Percentiles rank a stretch among this genome's conserved stretches.
These are phyloP conservation scores for Micromys minutus DNA, from an alignment of 2,113 vertebrate genomes.

Conservation along the genomic window DNA sequence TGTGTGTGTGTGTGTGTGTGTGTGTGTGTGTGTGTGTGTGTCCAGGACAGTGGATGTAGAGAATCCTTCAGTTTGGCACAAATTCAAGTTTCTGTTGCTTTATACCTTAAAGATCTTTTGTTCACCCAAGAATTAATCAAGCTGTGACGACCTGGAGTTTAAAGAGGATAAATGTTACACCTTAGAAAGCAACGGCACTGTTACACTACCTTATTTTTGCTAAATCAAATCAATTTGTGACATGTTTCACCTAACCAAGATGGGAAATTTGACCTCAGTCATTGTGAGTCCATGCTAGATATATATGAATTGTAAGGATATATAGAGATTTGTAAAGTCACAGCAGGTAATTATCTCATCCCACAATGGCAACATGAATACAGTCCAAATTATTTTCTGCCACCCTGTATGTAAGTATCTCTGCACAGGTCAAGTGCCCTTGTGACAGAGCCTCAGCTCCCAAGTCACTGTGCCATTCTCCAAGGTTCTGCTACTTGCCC, in stretches of 20 bases:
- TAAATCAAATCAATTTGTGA: slow-evolving; percentile 40
- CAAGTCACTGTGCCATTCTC: not conserved
- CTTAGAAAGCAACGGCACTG: not conserved
- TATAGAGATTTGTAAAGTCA: not conserved
- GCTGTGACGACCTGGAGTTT: not conserved
- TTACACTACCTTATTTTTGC: not conserved
- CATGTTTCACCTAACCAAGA: not conserved
- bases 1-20: not conserved
- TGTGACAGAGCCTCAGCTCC: not conserved
- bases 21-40: not conserved
- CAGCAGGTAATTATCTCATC: not conserved
- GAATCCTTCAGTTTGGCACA: slow-evolving; percentile 33
- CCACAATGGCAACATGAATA: not conserved
- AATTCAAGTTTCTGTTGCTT: slow-evolving; percentile 5
- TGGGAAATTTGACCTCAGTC: slow-evolving; percentile 10
- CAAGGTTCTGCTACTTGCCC: not conserved
- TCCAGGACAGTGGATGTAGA: not conserved
- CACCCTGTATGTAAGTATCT: not conserved
- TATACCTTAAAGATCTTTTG: slow-evolving; percentile 40
- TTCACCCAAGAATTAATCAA: slow-evolving; percentile 23
- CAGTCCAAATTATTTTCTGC: not conserved
- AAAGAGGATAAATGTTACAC: slow-evolving; percentile 16
- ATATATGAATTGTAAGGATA: slow-evolving; percentile 2
- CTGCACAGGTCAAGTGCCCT: not conserved
- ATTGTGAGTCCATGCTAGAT: not conserved